phyloP scores from a whole-genome alignment of 2,113 vertebrate species.

The Pitta sordida region DNA sequence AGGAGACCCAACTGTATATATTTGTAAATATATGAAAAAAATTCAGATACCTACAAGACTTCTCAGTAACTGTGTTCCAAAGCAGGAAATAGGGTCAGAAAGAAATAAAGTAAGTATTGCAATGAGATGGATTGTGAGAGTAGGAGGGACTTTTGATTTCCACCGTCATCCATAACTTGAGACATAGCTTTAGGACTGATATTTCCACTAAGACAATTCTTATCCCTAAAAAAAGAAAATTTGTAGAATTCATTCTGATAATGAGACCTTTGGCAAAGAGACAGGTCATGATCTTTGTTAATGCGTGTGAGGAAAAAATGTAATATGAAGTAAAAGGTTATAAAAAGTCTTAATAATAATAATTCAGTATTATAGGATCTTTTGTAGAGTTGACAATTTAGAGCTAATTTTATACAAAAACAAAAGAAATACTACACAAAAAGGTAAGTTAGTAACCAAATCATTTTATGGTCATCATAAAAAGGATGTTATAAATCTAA shows the following conservation, averaged over 20 bases:
- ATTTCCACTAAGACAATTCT: not conserved
- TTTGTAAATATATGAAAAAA: not conserved
- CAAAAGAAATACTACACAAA: slow-evolving; percentile 36
- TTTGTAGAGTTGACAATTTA: not conserved
- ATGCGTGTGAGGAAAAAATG: not conserved
- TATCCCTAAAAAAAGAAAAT: not conserved
- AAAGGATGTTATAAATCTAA: not conserved
- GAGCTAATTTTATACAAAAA: slow-evolving; percentile 14
- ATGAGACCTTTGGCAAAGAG: not conserved
- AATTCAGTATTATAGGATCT: not conserved
- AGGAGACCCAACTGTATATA: too few species aligned
- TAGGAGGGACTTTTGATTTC: not conserved
- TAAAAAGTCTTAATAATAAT: not conserved
- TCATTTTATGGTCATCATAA: not conserved
- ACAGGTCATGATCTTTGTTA: not conserved
- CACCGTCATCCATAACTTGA: not conserved
- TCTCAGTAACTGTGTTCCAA: not conserved
- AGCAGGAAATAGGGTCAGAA: not conserved
- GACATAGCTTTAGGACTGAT: not conserved
- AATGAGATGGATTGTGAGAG: not conserved
- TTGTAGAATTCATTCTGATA: not conserved
- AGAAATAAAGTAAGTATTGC: not conserved
- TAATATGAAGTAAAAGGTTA: not conserved
- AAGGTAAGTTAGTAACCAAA: slow-evolving; percentile 22
- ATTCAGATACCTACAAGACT: not conserved